phyloP scores from a whole-genome alignment of 2,888 invertebrate genomes.

The Rugalucina vietnamica region DNA sequence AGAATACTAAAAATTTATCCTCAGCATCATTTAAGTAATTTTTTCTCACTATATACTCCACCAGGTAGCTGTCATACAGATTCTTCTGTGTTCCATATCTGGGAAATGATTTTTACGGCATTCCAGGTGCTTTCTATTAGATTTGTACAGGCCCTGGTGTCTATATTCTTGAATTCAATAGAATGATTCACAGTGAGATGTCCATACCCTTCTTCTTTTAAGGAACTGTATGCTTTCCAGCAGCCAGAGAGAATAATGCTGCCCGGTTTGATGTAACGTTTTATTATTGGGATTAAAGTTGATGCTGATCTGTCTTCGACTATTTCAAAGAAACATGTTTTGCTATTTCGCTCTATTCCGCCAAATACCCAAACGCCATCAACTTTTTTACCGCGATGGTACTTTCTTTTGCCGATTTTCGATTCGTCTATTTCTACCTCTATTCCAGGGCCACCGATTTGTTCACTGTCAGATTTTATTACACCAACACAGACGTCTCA shows the following conservation, averaged over 20 bases:
- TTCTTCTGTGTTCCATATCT: constrained; percentile 28
- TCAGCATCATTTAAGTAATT: constrained; percentile 8
- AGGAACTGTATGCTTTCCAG: constrained; percentile 43
- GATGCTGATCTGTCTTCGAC: constrained; percentile 41
- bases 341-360: constrained; percentile 33
- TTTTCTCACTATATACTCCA: constrained; percentile 23
- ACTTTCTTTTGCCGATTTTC: constrained; percentile 61
- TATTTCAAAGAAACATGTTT: constrained; percentile 32
- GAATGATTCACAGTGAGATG: constrained; percentile 38
- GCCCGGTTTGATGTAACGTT: constrained; percentile 39
- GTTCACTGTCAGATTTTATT: constrained; percentile 12
- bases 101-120: constrained; percentile 12
- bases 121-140: constrained; percentile 23
- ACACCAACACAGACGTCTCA: constrained; percentile 37
- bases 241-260: constrained; percentile 47
- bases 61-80: constrained; percentile 23
- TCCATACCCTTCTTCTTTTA: constrained; percentile 17
- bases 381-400: constrained; percentile 48
- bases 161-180: constrained; percentile 26
- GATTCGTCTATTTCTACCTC: constrained; percentile 48
- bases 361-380: constrained; percentile 54
- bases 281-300: constrained; percentile 42
- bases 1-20: neutral
- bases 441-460: constrained; percentile 41
- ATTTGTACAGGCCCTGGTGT: constrained; percentile 37